Evolutionary conservation across 2,113 vertebrate genomes (phyloP).

Genomic region (Cyanoramphus novaezelandiae): DNA sequence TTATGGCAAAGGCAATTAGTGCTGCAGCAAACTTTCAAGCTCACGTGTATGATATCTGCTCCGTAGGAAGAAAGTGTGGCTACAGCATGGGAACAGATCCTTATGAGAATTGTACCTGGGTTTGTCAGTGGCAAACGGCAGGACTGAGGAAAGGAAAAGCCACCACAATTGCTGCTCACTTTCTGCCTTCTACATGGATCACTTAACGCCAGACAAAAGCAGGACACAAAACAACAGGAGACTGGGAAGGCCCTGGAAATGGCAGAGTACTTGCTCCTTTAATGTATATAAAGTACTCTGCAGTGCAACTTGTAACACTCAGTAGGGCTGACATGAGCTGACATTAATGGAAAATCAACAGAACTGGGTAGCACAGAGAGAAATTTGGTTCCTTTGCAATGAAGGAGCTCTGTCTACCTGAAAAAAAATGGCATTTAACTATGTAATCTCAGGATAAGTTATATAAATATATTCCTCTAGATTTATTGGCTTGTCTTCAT

Average conservation of each 20-base stretch:
- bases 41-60: not conserved
- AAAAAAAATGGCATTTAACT: not conserved
- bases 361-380: not conserved
- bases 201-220: not conserved
- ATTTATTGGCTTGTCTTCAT: conserved; percentile 43
- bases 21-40: not conserved
- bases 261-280: not conserved
- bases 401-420: conserved; percentile 6
- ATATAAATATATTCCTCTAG: conserved; percentile 25
- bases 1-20: not conserved
- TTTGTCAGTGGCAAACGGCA: not conserved
- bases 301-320: not conserved
- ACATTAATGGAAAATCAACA: conserved; percentile 41
- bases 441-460: not conserved
- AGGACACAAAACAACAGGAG: not conserved
- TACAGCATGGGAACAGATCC: not conserved
- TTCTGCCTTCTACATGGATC: not conserved
- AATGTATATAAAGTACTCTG: conserved; percentile 6
- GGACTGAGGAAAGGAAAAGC: not conserved
- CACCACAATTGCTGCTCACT: not conserved
- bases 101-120: not conserved
- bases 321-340: not conserved
- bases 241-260: not conserved
- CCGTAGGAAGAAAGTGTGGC: not conserved
- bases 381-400: not conserved